Base-by-base conservation (phyloP, 2,113 vertebrate species). In the Argyrosomus japonicus region DNA sequence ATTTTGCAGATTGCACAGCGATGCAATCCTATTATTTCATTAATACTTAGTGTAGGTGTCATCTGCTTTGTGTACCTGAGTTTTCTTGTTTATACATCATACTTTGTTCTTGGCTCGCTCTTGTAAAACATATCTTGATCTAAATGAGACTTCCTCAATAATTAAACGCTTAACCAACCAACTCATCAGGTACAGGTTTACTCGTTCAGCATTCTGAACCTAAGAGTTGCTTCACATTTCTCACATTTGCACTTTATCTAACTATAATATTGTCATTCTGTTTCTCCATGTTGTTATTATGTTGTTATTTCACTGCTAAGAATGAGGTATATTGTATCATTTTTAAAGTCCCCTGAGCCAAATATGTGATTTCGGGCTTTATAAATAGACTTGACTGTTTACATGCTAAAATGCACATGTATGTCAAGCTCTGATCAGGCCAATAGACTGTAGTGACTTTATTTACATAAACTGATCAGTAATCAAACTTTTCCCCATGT, bases 161-260 rank as follows among this genome's bases (percentile, higher is more conserved):
- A 36, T 36, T 36, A 36, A 36, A 36, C 7, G 7, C 36, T 6
- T 36, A 36, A 36, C 36, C 36, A 36, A 8, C 6, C 6, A 36
- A 36, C 6, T 36, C 2, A 2, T 27, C 25, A 27, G 3, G 18
- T 32, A 36, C 9, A 36, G 58, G 7, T 40, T 40, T 18, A 23
- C 53, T 21, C 1, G 53, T 23, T 8, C 53, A 12, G 21, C 21
- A 25, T 9, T 15, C 45, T 57, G 21, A 12, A 43, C 1, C 32
- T n/a, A 14, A 32, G 45, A 45, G 18, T 81, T 54, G 14, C 40
- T 57, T 69, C 18, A 36, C 19, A 68, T 57, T 70, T 68, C 47
- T 36, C 13, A 23, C 19, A 18, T 47, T 54, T 27, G 19, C 18
- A 15, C 23, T 18, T 61, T 13, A 23, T 58, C 45, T 43, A 47